Evolutionary conservation across 2,797 vertebrate species (phyloP), one percentile per base, ranked within the genome.

Genomic region (Nannoperca obscura): DNA sequence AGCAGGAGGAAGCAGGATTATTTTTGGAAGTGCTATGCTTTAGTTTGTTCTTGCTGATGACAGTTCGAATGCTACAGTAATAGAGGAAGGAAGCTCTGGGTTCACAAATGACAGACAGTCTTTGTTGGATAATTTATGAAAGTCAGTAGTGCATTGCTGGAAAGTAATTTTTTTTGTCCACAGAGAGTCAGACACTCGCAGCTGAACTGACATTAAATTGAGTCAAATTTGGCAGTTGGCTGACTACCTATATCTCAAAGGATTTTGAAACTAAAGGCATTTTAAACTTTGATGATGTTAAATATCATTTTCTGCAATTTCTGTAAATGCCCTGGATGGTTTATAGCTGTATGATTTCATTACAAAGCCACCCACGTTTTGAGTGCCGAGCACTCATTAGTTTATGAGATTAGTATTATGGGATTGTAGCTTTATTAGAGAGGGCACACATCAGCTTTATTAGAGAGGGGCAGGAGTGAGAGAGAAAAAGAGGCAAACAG

Each of bases 401-500:
- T 66, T 83, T 64, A 86, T 75, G 54, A 77, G 80, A 85, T 87
- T 74, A 87, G 75, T 19, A 63, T 85, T 85, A 76, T 83, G 80
- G 65, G 78, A 86, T 49, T 62, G 36, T 8, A 24, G 54, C 38
- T 81, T 80, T 82, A 83, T 76, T 65, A 57, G 38, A 80, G 10
- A 27, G 32, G 46, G 38, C 7, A 32, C 24, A 15, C 32, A 42
- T 53, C 52, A 58, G 36, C 4, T 34, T 34, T 34, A 34, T 34
- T 34, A 34, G 42, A 32, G 42, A 8, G 40, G 32, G 50, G 20
- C n/a, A 57, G 34, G 15, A 12, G 27, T 12, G 5, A 20, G 34
- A 38, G 20, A 54, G 13, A 14, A 15, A 34, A 36, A 32, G 42
- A 65, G 4, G 40, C 52, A 34, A 54, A 40, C 49, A 53, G 38